phyloP scores from a whole-genome alignment of 2,888 invertebrate genomes.

The Rotaria sp. region DNA sequence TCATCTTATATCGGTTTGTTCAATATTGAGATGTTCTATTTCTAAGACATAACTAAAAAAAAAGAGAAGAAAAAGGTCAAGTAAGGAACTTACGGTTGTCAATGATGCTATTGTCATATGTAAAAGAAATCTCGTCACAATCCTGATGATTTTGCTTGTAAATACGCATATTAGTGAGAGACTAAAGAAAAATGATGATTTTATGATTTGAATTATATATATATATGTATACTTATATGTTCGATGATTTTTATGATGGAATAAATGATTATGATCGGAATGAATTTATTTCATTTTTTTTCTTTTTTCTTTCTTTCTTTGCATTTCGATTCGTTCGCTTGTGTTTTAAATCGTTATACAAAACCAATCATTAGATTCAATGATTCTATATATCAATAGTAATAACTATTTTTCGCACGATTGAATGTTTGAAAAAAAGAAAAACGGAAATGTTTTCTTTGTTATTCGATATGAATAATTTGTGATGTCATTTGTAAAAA shows the following conservation, averaged over 20 bases:
- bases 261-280: neutral
- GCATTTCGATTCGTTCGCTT: neutral
- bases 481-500: neutral
- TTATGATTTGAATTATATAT: neutral
- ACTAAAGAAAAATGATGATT: neutral
- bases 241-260: constrained; percentile 13
- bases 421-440: neutral
- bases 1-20: too few species aligned
- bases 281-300: neutral
- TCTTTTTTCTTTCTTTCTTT: neutral
- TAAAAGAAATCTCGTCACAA: neutral
- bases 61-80: neutral
- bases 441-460: neutral
- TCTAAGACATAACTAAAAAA: neutral
- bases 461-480: neutral
- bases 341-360: neutral
- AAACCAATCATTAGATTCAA: neutral
- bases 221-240: neutral
- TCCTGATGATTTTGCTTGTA: neutral
- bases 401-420: constrained; percentile 19
- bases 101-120: neutral
- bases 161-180: neutral
- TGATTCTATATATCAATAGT: neutral
- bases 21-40: neutral
- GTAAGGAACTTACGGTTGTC: neutral